Conservation (phyloP, 2,113 vertebrate genomes). For the Chaenogobius annularis region DNA sequence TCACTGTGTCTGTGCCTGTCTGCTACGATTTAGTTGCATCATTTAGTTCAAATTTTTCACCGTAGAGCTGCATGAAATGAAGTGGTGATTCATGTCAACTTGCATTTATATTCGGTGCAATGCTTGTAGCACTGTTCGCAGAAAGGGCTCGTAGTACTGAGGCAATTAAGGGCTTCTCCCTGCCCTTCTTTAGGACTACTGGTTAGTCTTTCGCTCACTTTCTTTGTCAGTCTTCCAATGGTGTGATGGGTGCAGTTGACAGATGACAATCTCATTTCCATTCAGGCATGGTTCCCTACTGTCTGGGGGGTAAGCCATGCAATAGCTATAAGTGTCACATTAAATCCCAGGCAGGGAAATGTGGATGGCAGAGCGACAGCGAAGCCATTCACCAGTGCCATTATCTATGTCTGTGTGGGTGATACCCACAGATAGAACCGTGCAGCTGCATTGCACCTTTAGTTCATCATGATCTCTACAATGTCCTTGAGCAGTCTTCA, state of each 20-base stretch:
- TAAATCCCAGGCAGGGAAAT: slow-evolving; percentile 66
- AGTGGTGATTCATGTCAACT: slow-evolving; percentile 28
- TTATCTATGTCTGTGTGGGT: slow-evolving; percentile 65
- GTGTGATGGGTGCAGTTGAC: slow-evolving; percentile 68
- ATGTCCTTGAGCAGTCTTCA: slow-evolving; percentile 58
- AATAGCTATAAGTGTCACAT: slow-evolving; percentile 74
- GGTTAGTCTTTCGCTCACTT: slow-evolving; percentile 54
- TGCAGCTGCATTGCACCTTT: slow-evolving; percentile 38
- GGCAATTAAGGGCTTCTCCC: slow-evolving; percentile 34
- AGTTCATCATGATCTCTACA: slow-evolving; percentile 58
- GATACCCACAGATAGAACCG: slow-evolving; percentile 65
- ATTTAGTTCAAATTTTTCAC: slow-evolving; percentile 14
- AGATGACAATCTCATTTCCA: slow-evolving; percentile 75
- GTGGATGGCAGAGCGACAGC: slow-evolving; percentile 65
- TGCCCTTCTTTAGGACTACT: slow-evolving; percentile 44
- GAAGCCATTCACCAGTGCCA: slow-evolving; percentile 58
- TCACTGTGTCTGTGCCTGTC: not conserved
- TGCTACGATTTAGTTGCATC: slow-evolving; percentile 8
- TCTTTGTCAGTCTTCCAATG: slow-evolving; percentile 57
- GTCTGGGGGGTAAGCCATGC: slow-evolving; percentile 66
- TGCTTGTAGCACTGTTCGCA: slow-evolving; percentile 20
- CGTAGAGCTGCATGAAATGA: slow-evolving; percentile 24
- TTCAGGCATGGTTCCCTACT: slow-evolving; percentile 62
- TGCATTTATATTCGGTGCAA: slow-evolving; percentile 44
- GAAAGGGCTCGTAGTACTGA: slow-evolving; percentile 47